Base-by-base conservation (phyloP, 1,140 invertebrate genomes). In the Telenomus remus region DNA sequence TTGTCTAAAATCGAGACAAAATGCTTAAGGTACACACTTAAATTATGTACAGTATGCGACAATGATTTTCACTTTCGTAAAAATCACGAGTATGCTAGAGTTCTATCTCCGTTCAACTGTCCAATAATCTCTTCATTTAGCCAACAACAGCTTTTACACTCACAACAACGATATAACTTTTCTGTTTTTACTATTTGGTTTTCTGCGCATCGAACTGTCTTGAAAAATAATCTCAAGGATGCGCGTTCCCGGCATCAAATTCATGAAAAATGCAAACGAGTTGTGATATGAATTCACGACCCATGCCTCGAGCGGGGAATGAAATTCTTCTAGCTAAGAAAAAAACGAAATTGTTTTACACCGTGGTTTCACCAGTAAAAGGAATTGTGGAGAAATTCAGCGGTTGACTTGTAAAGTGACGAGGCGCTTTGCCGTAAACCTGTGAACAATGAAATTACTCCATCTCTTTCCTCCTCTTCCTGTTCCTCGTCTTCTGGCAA, bases 381-480 rank as follows among this genome's bases (percentile, higher is more conserved):
- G 10, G 88, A 89, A 80, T 83, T 88, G 19, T 83, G 80, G 14
- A 89, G 73, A 73, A 89, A 89, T 80, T 87, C 84, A 7, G 87
- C 56, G 6, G 88, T 88, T 3, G 85, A 87, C 81, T 88, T 88
- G 19, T 88, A 88, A 37, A 88, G 75, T 10, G 87, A 81, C 0
- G 87, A 88, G 57, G 88, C 88, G 73, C 87, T 88, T 79, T 88
- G 86, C 57, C 83, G 82, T 46, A 89, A 72, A 5, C 87, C 87
- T 16, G 84, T 87, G 50, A 89, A 85, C 37, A 88, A 66, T n/a
- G 87, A 89, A 12, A 89, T 78, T 10, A 88, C 86, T 2, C 87
- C 87, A 13, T 89, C 86, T 63, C 83, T 87, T 37, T 86, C 73
- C 70, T 86, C 82, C 14, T 84, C 81, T 65, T 81, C 78, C n/a